Evolutionary conservation across 2,113 vertebrate genomes (phyloP), one percentile per base, ranked within the genome.

Genomic region (Paradoxurus hermaphroditus): DNA sequence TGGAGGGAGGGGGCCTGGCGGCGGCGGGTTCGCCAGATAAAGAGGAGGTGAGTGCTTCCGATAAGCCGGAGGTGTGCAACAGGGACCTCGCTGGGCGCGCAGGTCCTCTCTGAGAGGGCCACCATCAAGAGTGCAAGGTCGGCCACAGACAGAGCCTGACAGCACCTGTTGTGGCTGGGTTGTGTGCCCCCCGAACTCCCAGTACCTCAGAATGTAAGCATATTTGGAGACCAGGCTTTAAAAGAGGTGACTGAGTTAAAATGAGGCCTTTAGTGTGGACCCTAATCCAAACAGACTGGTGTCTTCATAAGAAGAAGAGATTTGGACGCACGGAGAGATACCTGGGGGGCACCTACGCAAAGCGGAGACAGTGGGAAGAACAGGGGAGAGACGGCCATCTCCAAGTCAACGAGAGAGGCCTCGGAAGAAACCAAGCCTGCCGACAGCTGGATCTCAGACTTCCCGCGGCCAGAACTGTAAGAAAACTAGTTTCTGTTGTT

Each of bases 371-470:
- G 0, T 0, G 5, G 4, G 36, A 25, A 8, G 39, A 67, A 44
- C 21, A 29, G 44, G 3, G 7, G 63, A 62, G 51, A 67, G 34
- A 23, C 0, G 16, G 31, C 7, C 10, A 4, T 12, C 44, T 63
- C 5, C 23, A 36, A 67, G 53, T 10, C n/a, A 27, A 19, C 7
- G 39, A 62, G 15, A 34, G 10, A 36, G 51, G 18, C 39, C 25
- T 82, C 7, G 0, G 49, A 53, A 23, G 67, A 62, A 67, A 63
- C 0, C 21, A 81, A 25, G 63, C n/a, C 63, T 41, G 29, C 4
- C 2, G 1, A 70, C 4, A 9, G 21, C 67, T 46, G 23, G 21
- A 59, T 23, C 21, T 59, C 56, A 0, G 1, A 44, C n/a, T 36
- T 63, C 9, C 15, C 10, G 46, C 25, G 25, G 36, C 46, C 34